These are phyloP conservation scores for Gymnoscopelus braueri DNA, from an alignment of 2,797 vertebrate species.

Conservation along the genomic window DNA sequence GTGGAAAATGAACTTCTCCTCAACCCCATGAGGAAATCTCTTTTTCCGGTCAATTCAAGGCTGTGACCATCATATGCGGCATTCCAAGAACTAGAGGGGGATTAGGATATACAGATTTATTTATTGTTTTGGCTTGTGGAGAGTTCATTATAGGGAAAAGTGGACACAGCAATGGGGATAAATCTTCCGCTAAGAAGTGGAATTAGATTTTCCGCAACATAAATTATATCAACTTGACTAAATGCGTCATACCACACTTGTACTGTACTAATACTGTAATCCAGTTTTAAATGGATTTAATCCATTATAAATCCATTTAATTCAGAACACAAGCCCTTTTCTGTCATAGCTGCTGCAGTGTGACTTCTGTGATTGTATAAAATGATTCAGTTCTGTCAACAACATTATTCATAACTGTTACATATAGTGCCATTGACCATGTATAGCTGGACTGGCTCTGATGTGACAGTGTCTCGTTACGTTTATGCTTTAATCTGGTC, in stretches of 20 bases:
- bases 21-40: slow-evolving; percentile 66
- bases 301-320: slow-evolving; percentile 11
- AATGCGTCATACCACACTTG: slow-evolving; percentile 5
- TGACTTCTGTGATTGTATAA: background rate
- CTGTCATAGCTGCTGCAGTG: background rate
- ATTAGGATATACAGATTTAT: background rate
- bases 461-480: background rate
- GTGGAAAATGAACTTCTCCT: slow-evolving; percentile 69
- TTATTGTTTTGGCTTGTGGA: too few species aligned
- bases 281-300: slow-evolving; percentile 15
- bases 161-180: too few species aligned
- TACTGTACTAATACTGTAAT: too few species aligned
- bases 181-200: too few species aligned
- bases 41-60: slow-evolving; percentile 67
- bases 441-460: background rate
- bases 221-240: background rate
- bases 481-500: too few species aligned
- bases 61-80: slow-evolving; percentile 42
- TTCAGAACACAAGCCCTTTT: slow-evolving; percentile 13
- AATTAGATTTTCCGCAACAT: background rate
- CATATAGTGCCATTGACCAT: background rate
- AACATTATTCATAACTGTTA: background rate
- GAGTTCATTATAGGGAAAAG: too few species aligned
- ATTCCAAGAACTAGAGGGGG: slow-evolving; percentile 39
- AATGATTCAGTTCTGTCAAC: background rate